Evolutionary conservation across 2,797 vertebrate species (phyloP), one percentile per base, ranked within the genome.

Genomic region (Scarus forsteni): DNA sequence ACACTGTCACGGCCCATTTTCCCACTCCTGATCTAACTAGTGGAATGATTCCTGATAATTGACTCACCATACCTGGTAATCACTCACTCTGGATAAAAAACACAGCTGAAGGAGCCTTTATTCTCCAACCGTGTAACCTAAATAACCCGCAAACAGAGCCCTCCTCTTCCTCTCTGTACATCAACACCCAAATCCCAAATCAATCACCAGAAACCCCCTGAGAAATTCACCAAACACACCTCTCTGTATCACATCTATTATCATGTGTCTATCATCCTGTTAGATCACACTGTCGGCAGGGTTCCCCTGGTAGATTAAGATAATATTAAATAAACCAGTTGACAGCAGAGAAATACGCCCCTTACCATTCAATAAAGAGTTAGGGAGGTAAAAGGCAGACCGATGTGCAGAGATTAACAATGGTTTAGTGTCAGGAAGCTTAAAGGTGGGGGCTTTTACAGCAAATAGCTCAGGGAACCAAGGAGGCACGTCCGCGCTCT

Each of bases 401-500:
- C 62, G 60, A 78, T 70, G 69, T 66, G 73, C 2, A 19, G 75
- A 81, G 83, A 76, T 89, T 86, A 75, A 61, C 60, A 53, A 0
- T 43, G 74, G 45, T 58, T 80, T 5, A 7, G 61, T 59, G 60
- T n/a, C 36, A 36, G 55, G 44, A 19, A 7, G 67, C 58, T 80
- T 64, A 85, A 83, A 81, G 69, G 75, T 9, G 39, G 49, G 38
- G 15, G 66, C n/a, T 66, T 50, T 62, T 44, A 60, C 68, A 43
- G 54, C 55, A 55, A 88, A 79, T 57, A 73, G 79, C 80, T 86
- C 66, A 7, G 83, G 83, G 83, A 81, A 72, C 78, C 66, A 79
- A 71, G 79, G 55, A 4, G 71, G 73, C 73, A 68, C 51, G n/a
- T 36, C 46, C 60, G 63, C 56, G 60, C 55, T 46, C 34, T 40